Base-by-base conservation (phyloP, 2,797 vertebrate genomes). In the Rhinoraja longicauda region DNA sequence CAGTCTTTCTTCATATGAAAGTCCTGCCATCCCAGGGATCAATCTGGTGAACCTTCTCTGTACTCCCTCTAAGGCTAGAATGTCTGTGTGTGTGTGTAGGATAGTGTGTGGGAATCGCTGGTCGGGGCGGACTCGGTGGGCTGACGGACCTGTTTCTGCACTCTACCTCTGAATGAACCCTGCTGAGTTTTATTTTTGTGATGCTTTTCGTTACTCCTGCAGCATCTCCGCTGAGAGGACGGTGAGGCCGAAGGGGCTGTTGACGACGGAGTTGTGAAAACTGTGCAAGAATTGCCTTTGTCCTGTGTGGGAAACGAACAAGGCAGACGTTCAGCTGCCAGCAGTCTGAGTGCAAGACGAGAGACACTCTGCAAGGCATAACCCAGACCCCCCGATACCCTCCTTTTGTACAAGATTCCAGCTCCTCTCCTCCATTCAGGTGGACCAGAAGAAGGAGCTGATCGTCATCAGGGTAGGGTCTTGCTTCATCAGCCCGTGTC, bases 261-360 rank as follows among this genome's bases (percentile, higher is more conserved):
- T 99, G 95, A 99, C 98, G 94, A 99, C 99, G 93, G 98, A 99
- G 95, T 98, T 99, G 94, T 99, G 95, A 98, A 95, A 93, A 93
- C 93, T 9, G 70, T 26, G 57, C 76, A 21, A 19, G 62, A 84
- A 17, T 88, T 36, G 9, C 62, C 84, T 88, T 88, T 88, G 12
- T 64, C 29, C 84, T 32, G 29, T 7, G 64, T 88, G 15, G n/a
- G 17, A 88, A 36, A 67, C 10, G n/a, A 21, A 88, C 19, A 45
- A 2, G 13, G 59, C 82, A n/a, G 59, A 29, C 9, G 81, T 57
- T 45, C 26, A 45, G 26, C 57, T 84, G 53, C 12, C 53, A 57
- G 57, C 57, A 32, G 32, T 64, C 59, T 8, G 84, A 64, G 13
- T 84, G 26, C 29, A 24, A n/a, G 57, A n/a, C 24, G 70, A 72